A percentile compares a stretch with the other conserved stretches of the same genome.
Conservation (phyloP, 92 coral and sea anemone genomes). For the Paragorgia papillata region DNA sequence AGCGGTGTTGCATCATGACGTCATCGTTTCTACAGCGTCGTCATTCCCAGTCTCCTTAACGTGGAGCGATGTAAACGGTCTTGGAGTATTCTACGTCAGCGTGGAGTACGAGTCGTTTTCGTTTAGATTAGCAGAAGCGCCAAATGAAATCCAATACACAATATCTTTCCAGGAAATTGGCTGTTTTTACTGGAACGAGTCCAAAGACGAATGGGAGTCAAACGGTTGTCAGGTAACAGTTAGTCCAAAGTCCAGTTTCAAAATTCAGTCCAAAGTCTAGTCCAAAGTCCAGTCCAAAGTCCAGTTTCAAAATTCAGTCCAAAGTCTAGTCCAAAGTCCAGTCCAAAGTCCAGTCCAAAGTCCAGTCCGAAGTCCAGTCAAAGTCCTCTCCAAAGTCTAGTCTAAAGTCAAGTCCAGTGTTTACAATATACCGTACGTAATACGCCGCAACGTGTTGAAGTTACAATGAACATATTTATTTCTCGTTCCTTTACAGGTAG, state of each 20-base stretch:
- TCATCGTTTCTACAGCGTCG: slow-evolving; percentile 28
- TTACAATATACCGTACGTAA: too few species aligned
- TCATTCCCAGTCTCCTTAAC: slow-evolving; percentile 47
- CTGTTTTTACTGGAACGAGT: slow-evolving; percentile 76
- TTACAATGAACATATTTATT: too few species aligned
- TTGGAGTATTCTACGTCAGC: slow-evolving; percentile 58
- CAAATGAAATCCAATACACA: slow-evolving; percentile 39
- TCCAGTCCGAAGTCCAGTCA: too few species aligned
- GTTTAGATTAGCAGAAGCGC: slow-evolving; percentile 23
- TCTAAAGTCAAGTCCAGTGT: too few species aligned
- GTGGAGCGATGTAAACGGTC: slow-evolving; percentile 42
- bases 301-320: too few species aligned
- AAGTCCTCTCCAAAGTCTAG: too few species aligned
- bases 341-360: too few species aligned
- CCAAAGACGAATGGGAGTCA: slow-evolving; percentile 57
- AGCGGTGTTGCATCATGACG: neutral
- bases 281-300: too few species aligned
- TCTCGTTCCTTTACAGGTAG: slow-evolving; percentile 62
- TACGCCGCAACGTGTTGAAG: too few species aligned
- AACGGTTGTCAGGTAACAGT: slow-evolving; percentile 76
- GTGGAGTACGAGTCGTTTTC: slow-evolving; percentile 26
- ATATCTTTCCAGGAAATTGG: slow-evolving; percentile 55
- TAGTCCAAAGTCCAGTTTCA: too few species aligned
- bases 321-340: too few species aligned
- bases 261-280: too few species aligned